Evolutionary conservation across 2,888 invertebrate species (phyloP).

Genomic region (Zootermopsis nevadensis): DNA sequence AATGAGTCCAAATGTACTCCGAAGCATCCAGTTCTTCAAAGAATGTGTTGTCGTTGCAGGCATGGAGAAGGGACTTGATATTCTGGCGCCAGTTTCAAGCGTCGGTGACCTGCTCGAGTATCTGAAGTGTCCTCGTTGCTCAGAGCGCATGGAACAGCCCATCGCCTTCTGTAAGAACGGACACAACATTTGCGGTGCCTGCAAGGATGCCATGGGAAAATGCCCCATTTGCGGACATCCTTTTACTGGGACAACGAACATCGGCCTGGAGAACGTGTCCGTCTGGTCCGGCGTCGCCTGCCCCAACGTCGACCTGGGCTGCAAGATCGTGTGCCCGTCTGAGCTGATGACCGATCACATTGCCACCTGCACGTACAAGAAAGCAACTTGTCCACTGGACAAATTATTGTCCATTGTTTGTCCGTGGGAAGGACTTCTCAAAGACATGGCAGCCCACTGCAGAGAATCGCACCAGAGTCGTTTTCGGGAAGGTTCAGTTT

Average conservation of each 20-base stretch:
- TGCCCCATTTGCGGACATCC: background rate
- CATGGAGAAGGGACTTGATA: background rate
- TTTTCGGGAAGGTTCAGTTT: background rate
- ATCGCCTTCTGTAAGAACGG: background rate
- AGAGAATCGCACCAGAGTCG: background rate
- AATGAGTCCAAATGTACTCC: no score
- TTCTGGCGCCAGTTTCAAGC: background rate
- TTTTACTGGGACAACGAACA: background rate
- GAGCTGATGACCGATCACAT: background rate
- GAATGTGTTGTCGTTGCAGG: background rate
- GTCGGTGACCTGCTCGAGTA: background rate
- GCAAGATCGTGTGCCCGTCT: background rate
- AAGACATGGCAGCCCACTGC: background rate
- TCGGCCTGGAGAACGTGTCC: background rate
- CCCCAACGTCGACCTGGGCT: background rate
- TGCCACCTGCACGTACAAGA: background rate
- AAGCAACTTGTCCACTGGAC: background rate
- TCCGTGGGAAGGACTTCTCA: background rate
- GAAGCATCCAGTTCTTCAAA: no score
- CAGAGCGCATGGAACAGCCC: background rate
- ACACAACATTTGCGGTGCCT: background rate
- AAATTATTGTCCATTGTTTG: background rate
- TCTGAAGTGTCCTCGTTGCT: background rate
- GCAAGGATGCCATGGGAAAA: background rate
- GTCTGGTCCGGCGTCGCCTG: background rate